Evolutionary conservation across 2,888 invertebrate genomes (phyloP).

Genomic region (Ochropacha duplaris): DNA sequence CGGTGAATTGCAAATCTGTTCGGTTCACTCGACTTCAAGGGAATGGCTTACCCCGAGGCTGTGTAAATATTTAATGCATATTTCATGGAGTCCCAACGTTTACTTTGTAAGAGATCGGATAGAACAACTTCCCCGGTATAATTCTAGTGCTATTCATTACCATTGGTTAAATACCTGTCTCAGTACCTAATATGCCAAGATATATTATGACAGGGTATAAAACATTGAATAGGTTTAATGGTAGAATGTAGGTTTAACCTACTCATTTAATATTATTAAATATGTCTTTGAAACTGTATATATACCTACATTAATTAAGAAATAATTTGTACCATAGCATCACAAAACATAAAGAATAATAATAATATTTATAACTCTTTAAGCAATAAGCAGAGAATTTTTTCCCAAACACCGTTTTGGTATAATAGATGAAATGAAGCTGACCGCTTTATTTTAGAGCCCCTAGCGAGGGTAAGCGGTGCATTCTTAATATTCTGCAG

Average conservation of each 20-base stretch:
- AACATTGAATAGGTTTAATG: background rate
- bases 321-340: too few relatives aligned
- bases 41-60: slow-evolving; percentile 64
- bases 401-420: slow-evolving; percentile 3
- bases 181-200: too few relatives aligned
- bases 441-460: slow-evolving; percentile 58
- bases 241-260: too few relatives aligned
- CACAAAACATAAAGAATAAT: too few relatives aligned
- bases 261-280: too few relatives aligned
- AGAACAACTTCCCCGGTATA: slow-evolving; percentile 58
- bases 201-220: too few relatives aligned
- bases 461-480: slow-evolving; percentile 46
- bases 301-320: too few relatives aligned
- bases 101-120: slow-evolving; percentile 72
- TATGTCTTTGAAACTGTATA: too few relatives aligned
- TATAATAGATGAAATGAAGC: slow-evolving; percentile 51
- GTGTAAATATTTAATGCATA: slow-evolving; percentile 81
- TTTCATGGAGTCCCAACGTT: slow-evolving; percentile 74
- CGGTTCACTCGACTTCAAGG: slow-evolving; percentile 73
- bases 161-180: background rate
- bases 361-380: too few relatives aligned
- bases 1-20: slow-evolving; percentile 80
- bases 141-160: slow-evolving; percentile 32
- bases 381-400: background rate
- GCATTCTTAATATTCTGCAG: slow-evolving; percentile 72